Percentiles rank a stretch among this genome's conserved stretches.
These are phyloP conservation scores for Cacoxenus indagator DNA, from an alignment of 2,888 invertebrate genomes.

Conservation along the genomic window DNA sequence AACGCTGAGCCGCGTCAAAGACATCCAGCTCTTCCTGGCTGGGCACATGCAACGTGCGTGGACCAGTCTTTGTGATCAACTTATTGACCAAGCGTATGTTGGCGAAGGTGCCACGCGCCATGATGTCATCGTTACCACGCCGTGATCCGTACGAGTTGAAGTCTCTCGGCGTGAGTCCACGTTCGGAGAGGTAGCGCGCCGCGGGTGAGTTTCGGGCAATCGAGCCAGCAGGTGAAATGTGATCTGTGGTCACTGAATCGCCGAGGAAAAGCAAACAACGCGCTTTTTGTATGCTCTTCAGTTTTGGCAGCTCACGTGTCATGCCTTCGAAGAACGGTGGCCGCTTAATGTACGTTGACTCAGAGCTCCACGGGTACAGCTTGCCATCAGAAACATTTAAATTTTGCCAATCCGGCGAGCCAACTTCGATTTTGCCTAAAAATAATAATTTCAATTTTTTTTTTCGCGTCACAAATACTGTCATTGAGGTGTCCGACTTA, in stretches of 20 bases:
- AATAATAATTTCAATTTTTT: background rate
- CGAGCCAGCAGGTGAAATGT: slow-evolving; percentile 98
- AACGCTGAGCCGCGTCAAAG: slow-evolving; percentile 93
- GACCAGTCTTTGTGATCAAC: slow-evolving; percentile 83
- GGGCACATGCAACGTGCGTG: slow-evolving; percentile 89
- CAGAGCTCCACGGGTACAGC: slow-evolving; percentile 91
- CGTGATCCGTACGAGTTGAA: slow-evolving; percentile 99
- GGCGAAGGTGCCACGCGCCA: slow-evolving; percentile 98
- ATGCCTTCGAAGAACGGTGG: slow-evolving; percentile 96
- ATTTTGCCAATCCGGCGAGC: slow-evolving; percentile 88
- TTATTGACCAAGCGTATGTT: slow-evolving; percentile 97
- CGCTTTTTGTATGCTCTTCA: slow-evolving; percentile 78
- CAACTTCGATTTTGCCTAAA: slow-evolving; percentile 83
- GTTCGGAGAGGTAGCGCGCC: slow-evolving; percentile 66
- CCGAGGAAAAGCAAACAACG: slow-evolving; percentile 88
- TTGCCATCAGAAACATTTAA: slow-evolving; percentile 84
- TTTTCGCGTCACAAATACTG: background rate
- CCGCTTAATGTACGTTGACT: slow-evolving; percentile 94
- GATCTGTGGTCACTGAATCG: slow-evolving; percentile 98
- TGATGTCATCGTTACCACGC: slow-evolving; percentile 96
- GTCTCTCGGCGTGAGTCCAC: slow-evolving; percentile 84
- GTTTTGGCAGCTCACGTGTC: slow-evolving; percentile 74
- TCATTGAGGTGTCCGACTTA: slow-evolving; percentile 38
- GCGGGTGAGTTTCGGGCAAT: slow-evolving; percentile 96
- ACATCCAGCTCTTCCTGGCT: slow-evolving; percentile 93